Conservation (phyloP, 2,888 invertebrate species). For the Hedya salicella region DNA sequence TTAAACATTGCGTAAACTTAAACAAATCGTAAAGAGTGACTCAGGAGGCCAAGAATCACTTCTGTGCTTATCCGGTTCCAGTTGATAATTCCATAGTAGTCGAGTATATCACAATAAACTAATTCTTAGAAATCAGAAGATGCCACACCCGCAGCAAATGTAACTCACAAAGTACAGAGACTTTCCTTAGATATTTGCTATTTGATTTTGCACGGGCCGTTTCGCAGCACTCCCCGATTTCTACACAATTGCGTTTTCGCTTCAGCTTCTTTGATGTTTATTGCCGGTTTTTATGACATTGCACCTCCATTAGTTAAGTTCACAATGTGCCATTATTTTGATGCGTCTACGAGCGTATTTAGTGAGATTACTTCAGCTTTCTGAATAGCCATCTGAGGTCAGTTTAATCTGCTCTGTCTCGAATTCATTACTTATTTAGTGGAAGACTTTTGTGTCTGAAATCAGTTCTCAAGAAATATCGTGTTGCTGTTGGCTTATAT, state of each 20-base stretch:
- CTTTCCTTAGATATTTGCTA: constrained; percentile 36
- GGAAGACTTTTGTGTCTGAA: background rate
- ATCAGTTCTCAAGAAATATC: too few relatives aligned
- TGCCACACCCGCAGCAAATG: background rate
- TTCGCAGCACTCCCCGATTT: constrained; percentile 30
- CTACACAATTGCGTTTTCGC: constrained; percentile 34
- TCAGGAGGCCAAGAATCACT: too few relatives aligned
- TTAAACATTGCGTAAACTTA: too few relatives aligned
- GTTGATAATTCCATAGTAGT: too few relatives aligned
- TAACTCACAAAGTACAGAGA: constrained; percentile 13
- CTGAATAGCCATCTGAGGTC: background rate
- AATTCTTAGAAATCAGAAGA: too few relatives aligned
- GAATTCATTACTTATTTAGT: background rate
- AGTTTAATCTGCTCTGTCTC: background rate
- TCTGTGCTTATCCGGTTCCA: too few relatives aligned
- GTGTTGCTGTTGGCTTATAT: too few relatives aligned
- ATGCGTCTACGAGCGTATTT: constrained; percentile 6
- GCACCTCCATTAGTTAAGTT: constrained; percentile 13
- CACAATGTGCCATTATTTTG: constrained; percentile 25
- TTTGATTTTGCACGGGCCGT: constrained; percentile 38
- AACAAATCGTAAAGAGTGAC: too few relatives aligned
- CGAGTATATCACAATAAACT: too few relatives aligned
- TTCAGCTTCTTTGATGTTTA: constrained; percentile 30
- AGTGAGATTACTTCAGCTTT: background rate
- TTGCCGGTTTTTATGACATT: constrained; percentile 19